These are phyloP conservation scores for Drosophila willistoni DNA, from an alignment of 1,140 invertebrate species.

Conservation along the genomic window DNA sequence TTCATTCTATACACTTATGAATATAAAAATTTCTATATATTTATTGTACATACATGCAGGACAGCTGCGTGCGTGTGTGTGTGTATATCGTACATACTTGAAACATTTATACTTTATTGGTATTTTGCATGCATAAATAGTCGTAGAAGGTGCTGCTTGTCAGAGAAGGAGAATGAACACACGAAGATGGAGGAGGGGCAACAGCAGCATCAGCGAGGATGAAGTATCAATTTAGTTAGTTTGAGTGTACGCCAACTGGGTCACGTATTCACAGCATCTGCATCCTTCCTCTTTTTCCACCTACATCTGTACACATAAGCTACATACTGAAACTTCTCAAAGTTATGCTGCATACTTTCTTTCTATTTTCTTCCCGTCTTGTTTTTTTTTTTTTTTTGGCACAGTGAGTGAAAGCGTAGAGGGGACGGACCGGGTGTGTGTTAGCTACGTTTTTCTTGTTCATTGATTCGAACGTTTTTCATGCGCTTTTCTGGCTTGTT, in stretches of 20 bases:
- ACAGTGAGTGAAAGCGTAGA: background rate
- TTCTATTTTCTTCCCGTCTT: slow-evolving; percentile 23
- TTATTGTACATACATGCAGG: slow-evolving; percentile 27
- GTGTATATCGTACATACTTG: slow-evolving; percentile 24
- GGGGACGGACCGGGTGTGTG: slow-evolving; percentile 1
- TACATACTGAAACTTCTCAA: slow-evolving; percentile 26
- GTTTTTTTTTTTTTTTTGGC: slow-evolving; percentile 17
- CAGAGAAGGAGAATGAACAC: too few relatives aligned
- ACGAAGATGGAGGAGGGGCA: background rate
- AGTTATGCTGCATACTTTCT: slow-evolving; percentile 68
- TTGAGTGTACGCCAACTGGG: slow-evolving; percentile 68
- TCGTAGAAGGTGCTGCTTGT: background rate
- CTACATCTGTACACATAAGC: slow-evolving; percentile 6
- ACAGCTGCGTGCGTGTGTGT: slow-evolving; percentile 25
- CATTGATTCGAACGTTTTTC: slow-evolving; percentile 64
- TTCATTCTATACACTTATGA: slow-evolving; percentile 42
- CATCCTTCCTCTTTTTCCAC: slow-evolving; percentile 21
- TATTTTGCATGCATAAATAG: slow-evolving; percentile 77
- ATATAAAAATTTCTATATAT: slow-evolving; percentile 19
- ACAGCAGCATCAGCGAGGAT: background rate
- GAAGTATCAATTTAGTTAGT: slow-evolving; percentile 45
- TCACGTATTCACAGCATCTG: slow-evolving; percentile 61
- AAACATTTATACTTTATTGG: slow-evolving; percentile 72
- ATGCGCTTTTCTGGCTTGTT: slow-evolving; percentile 43
- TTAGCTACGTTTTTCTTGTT: slow-evolving; percentile 70